A percentile compares a stretch with the other conserved stretches of the same genome.
phyloP scores from a whole-genome alignment of 1,140 invertebrate species.

The Berghia stephanieae region DNA sequence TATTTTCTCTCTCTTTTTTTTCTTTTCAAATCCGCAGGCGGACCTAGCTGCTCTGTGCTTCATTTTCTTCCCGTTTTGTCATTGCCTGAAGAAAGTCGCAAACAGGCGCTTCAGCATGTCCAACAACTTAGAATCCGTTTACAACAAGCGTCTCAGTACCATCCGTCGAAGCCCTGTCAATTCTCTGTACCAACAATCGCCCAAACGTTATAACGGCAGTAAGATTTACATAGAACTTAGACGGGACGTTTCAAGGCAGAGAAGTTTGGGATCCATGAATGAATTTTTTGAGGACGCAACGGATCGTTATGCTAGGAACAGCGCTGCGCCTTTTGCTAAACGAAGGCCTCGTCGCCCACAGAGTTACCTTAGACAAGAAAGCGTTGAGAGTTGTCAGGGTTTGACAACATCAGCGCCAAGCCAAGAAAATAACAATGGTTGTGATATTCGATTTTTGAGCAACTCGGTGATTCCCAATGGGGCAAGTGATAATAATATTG shows the following conservation, averaged over 20 bases:
- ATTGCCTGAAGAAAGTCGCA: conserved; percentile 32
- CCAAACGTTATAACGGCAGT: background rate
- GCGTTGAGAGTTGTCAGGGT: too few species aligned
- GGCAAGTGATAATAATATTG: too few species aligned
- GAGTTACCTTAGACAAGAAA: too few species aligned
- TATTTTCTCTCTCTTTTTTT: too few species aligned
- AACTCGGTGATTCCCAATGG: too few species aligned
- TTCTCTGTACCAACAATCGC: background rate
- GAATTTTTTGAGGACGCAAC: background rate
- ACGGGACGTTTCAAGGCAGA: background rate
- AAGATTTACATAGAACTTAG: background rate
- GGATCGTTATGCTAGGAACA: too few species aligned
- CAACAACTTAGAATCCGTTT: conserved; percentile 29
- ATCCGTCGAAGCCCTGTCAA: background rate
- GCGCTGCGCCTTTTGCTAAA: too few species aligned
- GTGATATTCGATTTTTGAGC: too few species aligned
- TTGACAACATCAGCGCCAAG: too few species aligned
- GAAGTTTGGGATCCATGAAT: background rate
- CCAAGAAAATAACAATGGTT: too few species aligned
- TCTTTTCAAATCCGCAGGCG: conserved; percentile 13
- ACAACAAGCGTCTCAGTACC: conserved; percentile 24
- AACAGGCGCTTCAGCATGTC: conserved; percentile 30
- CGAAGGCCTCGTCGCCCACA: too few species aligned
- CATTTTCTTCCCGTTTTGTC: conserved; percentile 30
- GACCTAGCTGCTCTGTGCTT: conserved; percentile 28